Evolutionary conservation across 1,140 invertebrate genomes (phyloP), one percentile per base, ranked within the genome.

Genomic region (Calosoma granatense): DNA sequence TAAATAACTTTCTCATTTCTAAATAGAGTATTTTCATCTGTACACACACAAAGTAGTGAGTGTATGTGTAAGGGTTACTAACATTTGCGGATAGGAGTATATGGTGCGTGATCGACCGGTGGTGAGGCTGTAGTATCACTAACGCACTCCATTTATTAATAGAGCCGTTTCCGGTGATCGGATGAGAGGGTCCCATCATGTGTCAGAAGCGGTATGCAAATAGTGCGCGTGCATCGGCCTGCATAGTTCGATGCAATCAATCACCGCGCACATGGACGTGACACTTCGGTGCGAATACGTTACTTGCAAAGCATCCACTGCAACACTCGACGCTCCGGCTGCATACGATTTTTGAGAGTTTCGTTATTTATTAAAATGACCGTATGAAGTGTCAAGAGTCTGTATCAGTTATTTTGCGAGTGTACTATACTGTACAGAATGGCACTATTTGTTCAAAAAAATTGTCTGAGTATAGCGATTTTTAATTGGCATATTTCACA

Each of bases 141-240:
- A 30, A 30, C 26, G 26, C 26, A 30, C 26, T 30, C 26, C 26
- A 30, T 30, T 30, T 30, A 30, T 30, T 30, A 30, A 30, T 30
- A 47, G 41, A 47, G 9, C 17, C 41, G 41, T 47, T 47, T 17
- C 17, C 41, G 41, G 41, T 17, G 41, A 47, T 47, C 41, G 4
- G 41, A 11, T 11, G 6, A 6, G 41, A 47, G 17, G 9, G 17
- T 47, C 41, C 9, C 41, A 17, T 47, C 41, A 47, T 17, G 6
- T 47, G 41, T 47, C 41, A 47, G 41, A 12, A 9, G 41, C 15
- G 41, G 41, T 47, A 47, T 47, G 41, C 41, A 47, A 47, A 47
- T 47, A 30, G 26, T n/a, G 26, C 26, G 41, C 17, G 41, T 47
- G 41, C 41, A 47, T 47, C 17, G 41, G 41, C 41, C 17, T 47